These are phyloP conservation scores for Periophthalmus modestus DNA, from an alignment of 2,113 vertebrate genomes.

Conservation along the genomic window DNA sequence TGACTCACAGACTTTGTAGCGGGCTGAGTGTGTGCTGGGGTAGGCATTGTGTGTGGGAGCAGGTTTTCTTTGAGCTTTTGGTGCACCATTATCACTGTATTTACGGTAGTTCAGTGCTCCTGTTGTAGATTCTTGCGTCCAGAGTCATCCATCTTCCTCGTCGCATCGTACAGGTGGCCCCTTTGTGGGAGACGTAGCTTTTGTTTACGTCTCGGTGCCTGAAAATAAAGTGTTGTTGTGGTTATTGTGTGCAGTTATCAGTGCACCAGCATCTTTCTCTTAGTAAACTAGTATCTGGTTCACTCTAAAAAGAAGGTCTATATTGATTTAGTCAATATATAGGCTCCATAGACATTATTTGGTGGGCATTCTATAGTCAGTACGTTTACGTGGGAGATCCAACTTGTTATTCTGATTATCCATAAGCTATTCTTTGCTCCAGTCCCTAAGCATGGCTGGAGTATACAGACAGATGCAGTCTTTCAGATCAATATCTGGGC, in stretches of 20 bases:
- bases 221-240: slow-evolving; percentile 30
- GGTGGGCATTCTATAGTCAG: slow-evolving; percentile 30
- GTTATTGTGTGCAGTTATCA: slow-evolving; percentile 52
- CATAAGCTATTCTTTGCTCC: background rate
- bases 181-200: slow-evolving; percentile 46
- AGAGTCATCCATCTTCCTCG: slow-evolving; percentile 60
- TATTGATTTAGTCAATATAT: slow-evolving; percentile 71
- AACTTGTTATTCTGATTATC: background rate
- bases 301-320: slow-evolving; percentile 55
- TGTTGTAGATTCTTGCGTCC: slow-evolving; percentile 40
- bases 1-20: slow-evolving; percentile 40
- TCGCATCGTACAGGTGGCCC: slow-evolving; percentile 38
- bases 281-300: slow-evolving; percentile 62
- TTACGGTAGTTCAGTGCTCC: slow-evolving; percentile 10
- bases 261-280: slow-evolving; percentile 44
- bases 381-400: slow-evolving; percentile 10
- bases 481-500: background rate
- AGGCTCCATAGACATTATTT: slow-evolving; percentile 55
- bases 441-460: background rate
- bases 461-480: background rate
- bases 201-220: slow-evolving; percentile 43
- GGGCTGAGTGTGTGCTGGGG: slow-evolving; percentile 20
- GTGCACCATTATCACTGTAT: slow-evolving; percentile 22
- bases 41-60: slow-evolving; percentile 32
- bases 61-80: slow-evolving; percentile 29